Base-by-base conservation (phyloP, 35 echinoderm and acorn worm species). In the Ophioderma brevispina region DNA sequence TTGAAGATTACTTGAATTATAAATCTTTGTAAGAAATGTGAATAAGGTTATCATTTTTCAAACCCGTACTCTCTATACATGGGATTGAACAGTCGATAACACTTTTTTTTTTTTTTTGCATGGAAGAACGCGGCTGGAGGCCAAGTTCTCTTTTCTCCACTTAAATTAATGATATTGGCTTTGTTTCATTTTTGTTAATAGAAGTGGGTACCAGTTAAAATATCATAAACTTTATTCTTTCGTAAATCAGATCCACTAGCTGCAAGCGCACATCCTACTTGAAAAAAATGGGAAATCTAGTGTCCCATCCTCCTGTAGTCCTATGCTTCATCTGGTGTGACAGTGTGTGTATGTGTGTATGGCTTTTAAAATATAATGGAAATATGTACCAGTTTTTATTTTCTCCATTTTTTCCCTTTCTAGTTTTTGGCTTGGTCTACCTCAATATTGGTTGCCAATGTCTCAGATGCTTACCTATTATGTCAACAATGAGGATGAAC, bases 401-500 rank as follows among this genome's bases (percentile, higher is more conserved):
- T 52, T 52, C 21, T 52, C 21, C 46, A 52, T 52, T 52, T 52
- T 11, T 52, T 13, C 34, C 30, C 30, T 77, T 77, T 31, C 34
- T 33, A 52, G 46, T 11, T 52, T 52, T 52, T 8, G 46, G 8
- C 21, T 52, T 8, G 92, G 91, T 13, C 93, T 82, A 32, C 90
- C 94, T 6, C 87, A 96, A 46, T 92, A 97, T 32, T 97, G 64
- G 95, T 97, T 55, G 88, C 87, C 76, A 86, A 97, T 84, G 95
- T 94, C 94, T 94, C 38, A 76, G 95, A 38, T 97, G 95, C 36
- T 70, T 97, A 55, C 92, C 94, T 33, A 88, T 91, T 3, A 90
- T 93, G 11, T 82, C 93, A 87, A 90, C 37, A 84, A 96, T 39
- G 39, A 96, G 70, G 77, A 79, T 83, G 84, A 49, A 87, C 82